phyloP scores from a whole-genome alignment of 1,140 invertebrate genomes.

The Papilio aristodemus region DNA sequence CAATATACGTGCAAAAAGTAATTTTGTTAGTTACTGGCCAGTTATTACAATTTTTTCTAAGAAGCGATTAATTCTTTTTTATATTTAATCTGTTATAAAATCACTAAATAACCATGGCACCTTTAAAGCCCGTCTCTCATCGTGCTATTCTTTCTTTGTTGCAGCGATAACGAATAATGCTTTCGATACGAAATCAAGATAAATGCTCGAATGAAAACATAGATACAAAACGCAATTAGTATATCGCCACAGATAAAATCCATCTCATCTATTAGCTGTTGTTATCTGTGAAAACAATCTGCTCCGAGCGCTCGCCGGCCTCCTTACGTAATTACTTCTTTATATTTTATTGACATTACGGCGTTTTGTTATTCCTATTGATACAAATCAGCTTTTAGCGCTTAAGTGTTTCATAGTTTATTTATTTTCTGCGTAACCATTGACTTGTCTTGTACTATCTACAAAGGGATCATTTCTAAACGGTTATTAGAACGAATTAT shows the following conservation, averaged over 20 bases:
- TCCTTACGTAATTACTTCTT: constrained; percentile 40
- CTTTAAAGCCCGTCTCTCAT: constrained; percentile 28
- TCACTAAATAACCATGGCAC: constrained; percentile 18
- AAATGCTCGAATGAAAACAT: constrained; percentile 53
- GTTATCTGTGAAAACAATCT: constrained; percentile 50
- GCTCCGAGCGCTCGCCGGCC: constrained; percentile 23
- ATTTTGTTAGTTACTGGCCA: not conserved
- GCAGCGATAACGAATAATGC: constrained; percentile 39
- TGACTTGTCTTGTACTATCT: not conserved
- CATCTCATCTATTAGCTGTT: constrained; percentile 54
- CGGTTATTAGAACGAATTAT: not conserved
- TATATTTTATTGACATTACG: constrained; percentile 37
- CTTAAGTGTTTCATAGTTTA: constrained; percentile 9
- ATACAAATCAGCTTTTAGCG: constrained; percentile 25
- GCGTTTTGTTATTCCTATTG: constrained; percentile 12
- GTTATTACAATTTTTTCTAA: not conserved
- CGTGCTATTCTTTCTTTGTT: constrained; percentile 28
- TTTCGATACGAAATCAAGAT: constrained; percentile 45
- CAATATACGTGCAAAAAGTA: not conserved
- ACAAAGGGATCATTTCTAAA: not conserved
- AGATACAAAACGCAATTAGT: constrained; percentile 64
- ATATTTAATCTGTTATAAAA: constrained; percentile 14
- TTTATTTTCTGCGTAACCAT: constrained; percentile 2
- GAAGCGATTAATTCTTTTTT: no score
- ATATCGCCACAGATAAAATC: constrained; percentile 56